Percentiles rank a stretch among this genome's conserved stretches.
phyloP scores from a whole-genome alignment of 1,140 invertebrate genomes.

The Drosophila ercepeae region DNA sequence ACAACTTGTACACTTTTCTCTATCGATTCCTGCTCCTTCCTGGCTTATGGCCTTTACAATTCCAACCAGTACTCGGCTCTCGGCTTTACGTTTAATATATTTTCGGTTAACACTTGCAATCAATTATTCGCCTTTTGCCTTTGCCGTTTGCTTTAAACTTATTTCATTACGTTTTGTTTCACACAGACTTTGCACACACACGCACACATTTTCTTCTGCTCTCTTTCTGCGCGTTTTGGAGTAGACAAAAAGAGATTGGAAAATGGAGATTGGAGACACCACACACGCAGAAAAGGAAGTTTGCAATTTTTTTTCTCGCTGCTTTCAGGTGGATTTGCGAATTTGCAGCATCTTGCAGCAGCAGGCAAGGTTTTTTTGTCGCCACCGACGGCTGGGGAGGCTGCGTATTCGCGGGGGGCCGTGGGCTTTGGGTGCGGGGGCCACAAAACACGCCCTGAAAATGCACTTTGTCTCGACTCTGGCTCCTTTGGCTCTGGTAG shows the following conservation, averaged over 20 bases:
- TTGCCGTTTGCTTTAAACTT: conserved; percentile 72
- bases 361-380: conserved; percentile 16
- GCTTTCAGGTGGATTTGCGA: conserved; percentile 26
- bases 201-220: conserved; percentile 49
- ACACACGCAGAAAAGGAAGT: conserved; percentile 64
- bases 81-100: conserved; percentile 22
- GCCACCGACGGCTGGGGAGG: conserved; percentile 13
- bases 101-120: conserved; percentile 33
- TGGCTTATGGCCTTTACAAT: conserved; percentile 27
- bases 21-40: conserved; percentile 13
- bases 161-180: conserved; percentile 53
- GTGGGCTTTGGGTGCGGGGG: conserved; percentile 20
- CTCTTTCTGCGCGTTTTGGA: conserved; percentile 68
- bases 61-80: conserved; percentile 11
- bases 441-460: conserved; percentile 51
- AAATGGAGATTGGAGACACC: conserved; percentile 38
- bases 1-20: conserved; percentile 59
- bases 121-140: conserved; percentile 62
- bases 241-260: conserved; percentile 60
- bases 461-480: conserved; percentile 44
- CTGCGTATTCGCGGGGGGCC: conserved; percentile 11
- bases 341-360: conserved; percentile 34
- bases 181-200: conserved; percentile 16
- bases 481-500: conserved; percentile 23
- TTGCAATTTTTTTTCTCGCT: conserved; percentile 57